Evolutionary conservation across 1,140 invertebrate genomes (phyloP).

Genomic region (Drosophila serrata): DNA sequence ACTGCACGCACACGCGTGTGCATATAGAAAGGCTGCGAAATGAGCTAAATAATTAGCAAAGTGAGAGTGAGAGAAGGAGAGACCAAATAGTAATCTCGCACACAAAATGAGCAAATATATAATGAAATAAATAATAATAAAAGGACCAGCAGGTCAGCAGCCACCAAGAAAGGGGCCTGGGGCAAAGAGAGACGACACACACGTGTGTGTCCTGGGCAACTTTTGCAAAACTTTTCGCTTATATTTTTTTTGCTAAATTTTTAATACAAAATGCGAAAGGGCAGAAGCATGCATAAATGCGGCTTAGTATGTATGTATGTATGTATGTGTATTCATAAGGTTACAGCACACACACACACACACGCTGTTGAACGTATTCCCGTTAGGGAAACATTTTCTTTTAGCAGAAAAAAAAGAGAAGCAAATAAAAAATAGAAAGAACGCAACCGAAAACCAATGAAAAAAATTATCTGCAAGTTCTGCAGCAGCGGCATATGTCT

Average conservation of each 20-base stretch:
- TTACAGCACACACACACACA: slow-evolving; percentile 23
- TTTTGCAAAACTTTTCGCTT: slow-evolving; percentile 49
- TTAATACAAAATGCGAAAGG: slow-evolving; percentile 57
- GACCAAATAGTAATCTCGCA: slow-evolving; percentile 26
- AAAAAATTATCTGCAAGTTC: slow-evolving; percentile 29
- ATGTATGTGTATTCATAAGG: slow-evolving; percentile 29
- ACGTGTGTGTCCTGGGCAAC: slow-evolving; percentile 28
- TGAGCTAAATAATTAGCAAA: slow-evolving; percentile 71
- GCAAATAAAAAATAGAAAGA: background rate
- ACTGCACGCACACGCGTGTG: slow-evolving; percentile 27
- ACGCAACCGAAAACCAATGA: slow-evolving; percentile 2
- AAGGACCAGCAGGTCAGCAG: slow-evolving; percentile 1
- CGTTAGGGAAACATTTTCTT: slow-evolving; percentile 5
- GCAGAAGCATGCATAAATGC: slow-evolving; percentile 20
- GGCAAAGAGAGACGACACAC: slow-evolving; percentile 24
- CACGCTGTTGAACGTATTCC: background rate
- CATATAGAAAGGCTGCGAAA: slow-evolving; percentile 59
- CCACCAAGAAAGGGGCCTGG: background rate
- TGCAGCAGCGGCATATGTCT: slow-evolving; percentile 56
- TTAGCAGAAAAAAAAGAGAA: slow-evolving; percentile 1
- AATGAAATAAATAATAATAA: slow-evolving; percentile 65
- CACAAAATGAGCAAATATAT: slow-evolving; percentile 47
- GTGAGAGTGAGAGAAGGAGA: slow-evolving; percentile 19
- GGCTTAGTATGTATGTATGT: background rate
- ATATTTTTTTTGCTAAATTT: slow-evolving; percentile 56